Base-by-base conservation (phyloP, 1,140 invertebrate genomes). In the Nomia melanderi region DNA sequence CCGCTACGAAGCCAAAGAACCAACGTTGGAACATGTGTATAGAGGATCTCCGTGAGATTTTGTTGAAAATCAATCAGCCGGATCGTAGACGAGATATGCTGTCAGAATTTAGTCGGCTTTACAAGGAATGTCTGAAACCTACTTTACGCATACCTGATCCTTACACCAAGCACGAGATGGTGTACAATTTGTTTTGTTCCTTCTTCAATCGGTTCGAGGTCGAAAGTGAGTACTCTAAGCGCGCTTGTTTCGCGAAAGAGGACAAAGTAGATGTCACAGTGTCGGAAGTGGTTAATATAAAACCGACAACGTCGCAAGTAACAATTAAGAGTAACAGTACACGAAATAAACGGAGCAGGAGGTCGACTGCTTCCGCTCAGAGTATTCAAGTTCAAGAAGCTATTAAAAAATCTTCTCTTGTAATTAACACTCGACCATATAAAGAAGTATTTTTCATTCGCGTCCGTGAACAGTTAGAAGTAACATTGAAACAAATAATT, bases 1-100 rank as follows among this genome's bases (percentile, higher is more conserved):
- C 23, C 1, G 54, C 81, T 2, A 67, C 33, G 8, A 36, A 67
- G 20, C 39, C 69, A 11, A 56, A 36, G 0, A 17, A 60, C 0
- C 14, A 36, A 0, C 11, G 67, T 5, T 92, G 90, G 90, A 84
- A 87, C 23, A 78, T 90, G 6, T 84, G 79, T 1, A 44, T 91
- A 0, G 29, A 65, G 6, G 85, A 88, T 25, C 54, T 92, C 0
- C 82, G 89, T 33, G 56, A 63, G 7, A 72, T 71, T 14, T 71
- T 91, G 9, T 33, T 88, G 11, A 66, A 56, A 9, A 77, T 89
- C 9, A 41, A 81, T 47, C 39, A 86, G 44, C 6, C 65, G 0
- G 44, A 82, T 17, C 3, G n/a, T 0, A 80, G 82, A 20, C 53
- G 62, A 0, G 1, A 50, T 0, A 57, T 69, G 27, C 33, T 88